Conservation (phyloP, 2,888 invertebrate species). For the Hydraecia micacea region DNA sequence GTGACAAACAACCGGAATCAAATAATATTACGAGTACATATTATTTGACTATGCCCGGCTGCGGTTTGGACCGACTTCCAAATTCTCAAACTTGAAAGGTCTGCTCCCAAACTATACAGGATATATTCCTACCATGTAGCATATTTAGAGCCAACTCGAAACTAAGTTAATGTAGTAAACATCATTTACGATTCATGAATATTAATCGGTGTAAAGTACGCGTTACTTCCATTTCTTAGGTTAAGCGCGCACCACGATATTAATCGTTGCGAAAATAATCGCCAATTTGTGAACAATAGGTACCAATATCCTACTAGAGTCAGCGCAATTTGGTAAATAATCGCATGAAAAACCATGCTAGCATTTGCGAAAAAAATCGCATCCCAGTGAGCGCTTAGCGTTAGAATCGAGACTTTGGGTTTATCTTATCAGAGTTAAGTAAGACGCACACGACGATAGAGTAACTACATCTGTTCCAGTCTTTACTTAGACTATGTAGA, state of each 20-base stretch:
- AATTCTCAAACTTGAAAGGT: conserved; percentile 3
- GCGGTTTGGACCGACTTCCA: conserved; percentile 2
- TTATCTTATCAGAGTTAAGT: not conserved
- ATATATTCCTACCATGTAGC: not conserved
- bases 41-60: not conserved
- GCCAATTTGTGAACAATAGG: too few species aligned
- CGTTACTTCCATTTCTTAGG: conserved; percentile 6
- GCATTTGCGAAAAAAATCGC: not conserved
- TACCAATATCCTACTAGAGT: too few species aligned
- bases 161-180: conserved; percentile 28
- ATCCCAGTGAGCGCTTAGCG: not conserved
- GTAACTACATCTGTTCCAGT: conserved; percentile 6
- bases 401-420: not conserved
- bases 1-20: not conserved
- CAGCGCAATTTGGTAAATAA: not conserved
- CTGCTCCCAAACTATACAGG: conserved; percentile 5
- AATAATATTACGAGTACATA: not conserved
- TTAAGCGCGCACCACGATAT: too few species aligned
- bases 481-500: not conserved
- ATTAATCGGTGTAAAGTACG: conserved; percentile 8
- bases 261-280: too few species aligned
- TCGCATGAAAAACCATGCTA: not conserved
- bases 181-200: conserved; percentile 40
- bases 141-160: conserved; percentile 17
- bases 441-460: not conserved